Percentiles rank a stretch among this genome's conserved stretches.
Conservation (phyloP, 2,113 vertebrate species). For the Synodontis membranacea region DNA sequence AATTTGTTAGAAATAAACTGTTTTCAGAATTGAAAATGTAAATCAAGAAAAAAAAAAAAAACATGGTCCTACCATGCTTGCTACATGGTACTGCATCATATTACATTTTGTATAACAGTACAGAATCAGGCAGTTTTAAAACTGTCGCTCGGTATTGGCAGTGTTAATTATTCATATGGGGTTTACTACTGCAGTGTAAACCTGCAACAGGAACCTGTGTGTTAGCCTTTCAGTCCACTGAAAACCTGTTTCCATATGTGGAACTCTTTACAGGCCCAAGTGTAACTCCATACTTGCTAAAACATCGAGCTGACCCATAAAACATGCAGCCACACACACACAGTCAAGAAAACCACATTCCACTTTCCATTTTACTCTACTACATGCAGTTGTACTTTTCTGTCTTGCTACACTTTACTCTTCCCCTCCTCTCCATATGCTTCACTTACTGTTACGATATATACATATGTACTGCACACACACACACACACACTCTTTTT, state of each 20-base stretch:
- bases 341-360: slow-evolving; percentile 42
- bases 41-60: neutral
- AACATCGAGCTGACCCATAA: slow-evolving; percentile 12
- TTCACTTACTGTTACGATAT: neutral
- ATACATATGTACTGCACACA: neutral
- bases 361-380: slow-evolving; percentile 3
- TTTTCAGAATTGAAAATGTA: neutral
- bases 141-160: neutral
- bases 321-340: slow-evolving; percentile 2
- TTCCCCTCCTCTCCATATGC: neutral
- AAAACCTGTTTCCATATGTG: slow-evolving; percentile 3
- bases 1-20: neutral
- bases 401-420: neutral
- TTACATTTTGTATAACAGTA: neutral
- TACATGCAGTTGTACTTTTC: neutral
- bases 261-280: slow-evolving; percentile 22
- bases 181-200: neutral
- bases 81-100: neutral
- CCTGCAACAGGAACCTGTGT: neutral
- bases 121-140: neutral
- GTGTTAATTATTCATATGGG: neutral
- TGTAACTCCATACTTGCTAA: slow-evolving; percentile 12
- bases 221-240: neutral
- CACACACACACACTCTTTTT: neutral
- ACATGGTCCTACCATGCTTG: neutral